phyloP scores from a whole-genome alignment of 2,888 invertebrate species.

The Microctonus hyperodae region DNA sequence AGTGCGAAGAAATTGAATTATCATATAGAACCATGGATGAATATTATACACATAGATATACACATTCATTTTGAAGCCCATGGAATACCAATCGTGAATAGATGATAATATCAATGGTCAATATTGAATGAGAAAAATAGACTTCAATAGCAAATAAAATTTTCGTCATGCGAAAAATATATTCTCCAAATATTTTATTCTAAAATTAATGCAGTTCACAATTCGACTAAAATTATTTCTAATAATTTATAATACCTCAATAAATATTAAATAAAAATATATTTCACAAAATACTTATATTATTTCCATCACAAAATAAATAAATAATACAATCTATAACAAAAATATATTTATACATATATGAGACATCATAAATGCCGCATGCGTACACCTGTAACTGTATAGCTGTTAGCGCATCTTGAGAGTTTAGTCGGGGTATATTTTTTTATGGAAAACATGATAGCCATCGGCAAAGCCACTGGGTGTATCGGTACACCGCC shows the following conservation, averaged over 20 bases:
- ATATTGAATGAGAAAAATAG: conserved; percentile 11
- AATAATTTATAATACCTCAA: no score
- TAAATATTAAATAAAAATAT: no score
- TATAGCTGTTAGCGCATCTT: conserved; percentile 28
- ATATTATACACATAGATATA: no score
- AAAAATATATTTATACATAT: no score
- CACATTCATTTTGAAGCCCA: conserved; percentile 42
- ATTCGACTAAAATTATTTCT: no score
- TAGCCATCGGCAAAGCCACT: conserved; percentile 32
- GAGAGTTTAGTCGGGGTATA: conserved; percentile 26
- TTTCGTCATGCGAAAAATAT: conserved; percentile 31
- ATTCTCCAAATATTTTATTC: no score
- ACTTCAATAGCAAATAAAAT: conserved; percentile 41
- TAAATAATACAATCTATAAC: background rate
- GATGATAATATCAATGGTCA: conserved; percentile 46
- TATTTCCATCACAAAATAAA: no score
- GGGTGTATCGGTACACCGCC: conserved; percentile 49
- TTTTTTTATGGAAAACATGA: conserved; percentile 35
- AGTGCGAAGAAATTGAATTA: conserved; percentile 52
- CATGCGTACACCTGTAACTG: background rate
- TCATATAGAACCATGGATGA: conserved; percentile 55
- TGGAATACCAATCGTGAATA: conserved; percentile 48
- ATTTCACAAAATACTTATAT: no score
- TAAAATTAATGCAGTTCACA: no score
- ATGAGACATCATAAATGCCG: background rate